These are phyloP conservation scores for Triplophysa tibetana DNA, from an alignment of 2,113 vertebrate genomes.

Conservation along the genomic window DNA sequence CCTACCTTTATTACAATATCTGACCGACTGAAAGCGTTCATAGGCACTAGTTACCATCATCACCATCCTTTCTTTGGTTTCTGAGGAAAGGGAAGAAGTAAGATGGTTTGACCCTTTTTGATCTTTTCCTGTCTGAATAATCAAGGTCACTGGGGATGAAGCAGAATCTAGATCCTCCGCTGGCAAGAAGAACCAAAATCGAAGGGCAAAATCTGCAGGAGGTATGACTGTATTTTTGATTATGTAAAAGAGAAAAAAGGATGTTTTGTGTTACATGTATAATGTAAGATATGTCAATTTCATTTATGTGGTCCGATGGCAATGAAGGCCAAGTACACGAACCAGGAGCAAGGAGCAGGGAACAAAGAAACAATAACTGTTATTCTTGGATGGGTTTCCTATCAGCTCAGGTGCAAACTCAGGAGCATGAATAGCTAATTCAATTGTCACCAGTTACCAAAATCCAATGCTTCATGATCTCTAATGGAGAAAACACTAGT, in stretches of 20 bases:
- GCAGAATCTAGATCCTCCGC: conserved; percentile 30
- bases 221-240: not conserved
- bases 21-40: conserved; percentile 14
- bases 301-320: not conserved
- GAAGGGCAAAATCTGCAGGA: conserved; percentile 13
- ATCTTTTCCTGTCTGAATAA: conserved; percentile 45
- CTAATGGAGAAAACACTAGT: too few relatives aligned
- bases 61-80: conserved; percentile 38
- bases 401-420: not conserved
- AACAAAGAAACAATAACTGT: not conserved
- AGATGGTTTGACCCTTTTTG: conserved; percentile 27
- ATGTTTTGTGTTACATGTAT: not conserved
- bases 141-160: conserved; percentile 49
- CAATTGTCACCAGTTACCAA: not conserved
- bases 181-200: conserved; percentile 6
- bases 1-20: not conserved
- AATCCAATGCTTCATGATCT: too few relatives aligned
- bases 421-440: not conserved
- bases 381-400: not conserved
- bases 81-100: not conserved
- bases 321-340: not conserved
- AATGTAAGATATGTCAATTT: not conserved
- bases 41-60: conserved; percentile 59
- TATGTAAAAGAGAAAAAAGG: not conserved
- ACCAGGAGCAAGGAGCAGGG: not conserved